phyloP scores from a whole-genome alignment of 2,888 invertebrate species.

The Hirtodrosophila histrioides region DNA sequence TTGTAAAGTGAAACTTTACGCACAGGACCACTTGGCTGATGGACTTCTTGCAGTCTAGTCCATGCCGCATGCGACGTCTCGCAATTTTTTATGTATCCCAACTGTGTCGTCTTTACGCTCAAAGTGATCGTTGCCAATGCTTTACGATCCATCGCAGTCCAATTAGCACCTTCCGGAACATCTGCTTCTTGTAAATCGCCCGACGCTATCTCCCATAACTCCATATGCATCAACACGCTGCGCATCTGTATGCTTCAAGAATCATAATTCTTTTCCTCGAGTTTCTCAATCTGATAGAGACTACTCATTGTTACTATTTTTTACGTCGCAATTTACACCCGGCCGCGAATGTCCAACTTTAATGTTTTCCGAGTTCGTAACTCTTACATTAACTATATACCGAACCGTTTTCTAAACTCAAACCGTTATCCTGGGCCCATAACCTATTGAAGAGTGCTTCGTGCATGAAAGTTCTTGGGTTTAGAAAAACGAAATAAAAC shows the following conservation, averaged over 20 bases:
- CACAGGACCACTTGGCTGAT: conserved; percentile 12
- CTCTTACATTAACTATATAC: no score
- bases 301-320: conserved; percentile 6
- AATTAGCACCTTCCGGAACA: not conserved
- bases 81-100: conserved; percentile 13
- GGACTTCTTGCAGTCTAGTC: conserved; percentile 5
- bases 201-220: conserved; percentile 21
- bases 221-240: conserved; percentile 26
- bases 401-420: no score
- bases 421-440: not conserved
- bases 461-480: no score
- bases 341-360: no score
- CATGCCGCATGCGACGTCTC: not conserved
- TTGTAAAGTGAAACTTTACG: not conserved
- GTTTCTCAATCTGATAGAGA: conserved; percentile 33
- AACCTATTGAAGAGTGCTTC: no score
- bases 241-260: conserved; percentile 34
- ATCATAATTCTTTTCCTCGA: conserved; percentile 34
- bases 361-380: no score
- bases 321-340: no score
- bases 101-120: conserved; percentile 8
- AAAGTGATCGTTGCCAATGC: conserved; percentile 14
- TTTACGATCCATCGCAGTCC: conserved; percentile 5
- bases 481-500: not conserved
- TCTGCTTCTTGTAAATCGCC: not conserved